Conservation (phyloP, 2,113 vertebrate species). For the Ptychochromis oligacanthus region DNA sequence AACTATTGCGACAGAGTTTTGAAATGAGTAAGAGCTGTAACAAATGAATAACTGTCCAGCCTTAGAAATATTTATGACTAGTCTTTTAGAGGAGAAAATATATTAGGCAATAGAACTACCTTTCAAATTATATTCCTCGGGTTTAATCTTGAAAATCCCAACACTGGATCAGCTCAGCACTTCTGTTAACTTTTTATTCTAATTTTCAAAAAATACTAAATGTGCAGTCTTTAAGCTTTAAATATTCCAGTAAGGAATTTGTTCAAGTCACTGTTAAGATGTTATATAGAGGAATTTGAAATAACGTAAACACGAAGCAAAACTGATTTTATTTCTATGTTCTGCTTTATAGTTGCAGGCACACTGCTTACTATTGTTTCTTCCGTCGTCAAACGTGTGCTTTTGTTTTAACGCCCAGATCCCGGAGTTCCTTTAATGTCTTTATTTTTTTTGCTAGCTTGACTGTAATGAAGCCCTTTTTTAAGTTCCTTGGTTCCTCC, state of each 20-base stretch:
- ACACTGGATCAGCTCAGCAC: neutral
- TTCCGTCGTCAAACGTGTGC: fast-evolving
- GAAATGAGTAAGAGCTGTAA: neutral
- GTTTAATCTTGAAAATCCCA: neutral
- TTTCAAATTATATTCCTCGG: neutral
- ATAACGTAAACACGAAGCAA: neutral
- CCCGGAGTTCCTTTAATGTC: neutral
- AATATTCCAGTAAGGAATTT: neutral
- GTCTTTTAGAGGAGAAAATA: neutral
- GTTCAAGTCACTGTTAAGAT: neutral
- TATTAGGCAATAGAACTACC: neutral
- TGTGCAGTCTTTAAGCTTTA: neutral
- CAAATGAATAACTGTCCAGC: neutral
- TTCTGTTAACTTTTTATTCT: neutral
- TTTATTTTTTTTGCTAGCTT: neutral
- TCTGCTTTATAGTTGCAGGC: neutral
- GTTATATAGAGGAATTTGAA: neutral
- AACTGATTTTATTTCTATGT: neutral
- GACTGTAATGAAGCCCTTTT: neutral
- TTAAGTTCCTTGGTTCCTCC: neutral
- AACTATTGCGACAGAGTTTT: neutral
- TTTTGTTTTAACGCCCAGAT: constrained; percentile 18
- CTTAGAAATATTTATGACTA: neutral
- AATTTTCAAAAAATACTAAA: neutral
- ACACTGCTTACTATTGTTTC: neutral